Evolutionary conservation across 2,113 vertebrate species (phyloP), one percentile per base, ranked within the genome.

Genomic region (Apteryx mantelli): DNA sequence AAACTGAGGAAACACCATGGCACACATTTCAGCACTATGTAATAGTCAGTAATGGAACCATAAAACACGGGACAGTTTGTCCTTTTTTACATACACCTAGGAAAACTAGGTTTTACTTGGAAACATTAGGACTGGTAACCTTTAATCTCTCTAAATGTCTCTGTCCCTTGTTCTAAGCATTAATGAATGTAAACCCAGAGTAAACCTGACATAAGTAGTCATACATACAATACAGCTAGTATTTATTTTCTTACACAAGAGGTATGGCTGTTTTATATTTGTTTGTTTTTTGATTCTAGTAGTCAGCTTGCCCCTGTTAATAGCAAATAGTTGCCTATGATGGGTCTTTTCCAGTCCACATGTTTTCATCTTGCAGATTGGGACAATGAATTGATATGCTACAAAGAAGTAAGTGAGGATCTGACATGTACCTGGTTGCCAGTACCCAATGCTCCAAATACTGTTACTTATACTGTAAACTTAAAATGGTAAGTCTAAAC

Each of bases 401-500:
- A 97, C 94, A 95, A 28, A 76, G 92, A 96, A 48, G 11, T 73
- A 77, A 86, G 5, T 26, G 94, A 92, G 7, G 90, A 88, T 46
- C 82, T 97, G 63, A 95, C 89, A n/a, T 97, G 97, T 30, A 86
- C 76, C 46, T 97, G 97, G 96, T 61, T 96, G 60, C 94, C 95
- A 10, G 6, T 79, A 58, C 63, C 94, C 50, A 42, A 11, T 70
- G 52, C 53, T 91, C 75, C 53, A 1, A 70, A 86, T 53, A 48
- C 9, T 2, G 30, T 89, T 88, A 91, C 61, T 84, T 97, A 96
- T 36, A 97, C 93, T 0, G 0, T 97, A 25, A 95, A 80, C 80
- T 82, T 97, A 64, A 95, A 94, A 86, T 97, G 97, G 97, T 97
- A 97, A 97, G 97, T 96, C 74, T 65, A 13, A 83, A 89, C 81